Evolutionary conservation across 2,113 vertebrate genomes (phyloP).

Genomic region (Pardalotus punctatus): DNA sequence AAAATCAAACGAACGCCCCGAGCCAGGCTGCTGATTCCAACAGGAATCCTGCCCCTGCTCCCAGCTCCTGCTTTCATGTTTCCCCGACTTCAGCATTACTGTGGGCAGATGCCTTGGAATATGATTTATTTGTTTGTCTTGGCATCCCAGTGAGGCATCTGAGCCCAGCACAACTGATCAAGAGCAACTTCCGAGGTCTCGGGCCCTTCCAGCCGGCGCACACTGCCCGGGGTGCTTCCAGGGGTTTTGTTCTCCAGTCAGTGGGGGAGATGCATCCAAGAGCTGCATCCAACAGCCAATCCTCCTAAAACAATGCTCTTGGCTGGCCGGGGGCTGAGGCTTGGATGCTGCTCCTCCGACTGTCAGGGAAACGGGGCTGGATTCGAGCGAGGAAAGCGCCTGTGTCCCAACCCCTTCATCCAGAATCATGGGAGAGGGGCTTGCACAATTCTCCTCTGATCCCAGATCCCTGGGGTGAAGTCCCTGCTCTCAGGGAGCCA

Average conservation of each 20-base stretch:
- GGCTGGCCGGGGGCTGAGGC: background rate
- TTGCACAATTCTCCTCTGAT: background rate
- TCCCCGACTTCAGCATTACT: constrained; percentile 21
- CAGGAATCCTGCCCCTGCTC: constrained; percentile 41
- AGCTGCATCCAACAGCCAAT: background rate
- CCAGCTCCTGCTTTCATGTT: background rate
- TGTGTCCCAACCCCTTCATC: background rate
- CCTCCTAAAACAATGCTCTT: constrained; percentile 35
- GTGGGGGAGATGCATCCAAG: background rate
- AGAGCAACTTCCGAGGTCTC: constrained; percentile 65
- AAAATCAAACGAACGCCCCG: background rate
- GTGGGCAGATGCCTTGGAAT: constrained; percentile 59
- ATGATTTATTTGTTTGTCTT: constrained; percentile 75
- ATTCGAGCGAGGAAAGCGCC: background rate
- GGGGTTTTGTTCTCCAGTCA: background rate
- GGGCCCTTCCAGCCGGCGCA: constrained; percentile 8
- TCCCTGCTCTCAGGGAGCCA: background rate
- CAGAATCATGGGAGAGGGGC: background rate
- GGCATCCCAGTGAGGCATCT: constrained; percentile 51
- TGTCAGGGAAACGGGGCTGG: background rate
- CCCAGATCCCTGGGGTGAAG: background rate
- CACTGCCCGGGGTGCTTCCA: constrained; percentile 8
- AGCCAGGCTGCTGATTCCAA: constrained; percentile 31
- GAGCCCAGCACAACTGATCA: constrained; percentile 50
- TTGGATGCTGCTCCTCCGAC: background rate